These are phyloP conservation scores for Xylota segnis DNA, from an alignment of 2,888 invertebrate species.

Conservation along the genomic window DNA sequence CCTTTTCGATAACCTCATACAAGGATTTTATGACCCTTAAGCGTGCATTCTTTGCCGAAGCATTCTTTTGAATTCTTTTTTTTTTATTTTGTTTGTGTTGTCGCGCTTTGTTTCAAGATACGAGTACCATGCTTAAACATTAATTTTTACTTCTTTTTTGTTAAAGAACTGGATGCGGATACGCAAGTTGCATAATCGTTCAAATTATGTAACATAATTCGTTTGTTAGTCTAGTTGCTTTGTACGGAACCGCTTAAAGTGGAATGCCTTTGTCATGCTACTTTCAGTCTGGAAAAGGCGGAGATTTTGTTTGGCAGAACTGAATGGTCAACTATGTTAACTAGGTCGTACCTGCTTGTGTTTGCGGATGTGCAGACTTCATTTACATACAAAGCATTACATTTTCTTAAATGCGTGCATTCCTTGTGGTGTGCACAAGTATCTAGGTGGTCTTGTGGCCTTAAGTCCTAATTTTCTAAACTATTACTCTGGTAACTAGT, in stretches of 20 bases:
- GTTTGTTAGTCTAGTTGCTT: constrained; percentile 9
- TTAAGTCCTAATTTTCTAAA: too few relatives aligned
- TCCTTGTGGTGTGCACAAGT: not conserved
- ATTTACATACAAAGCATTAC: not conserved
- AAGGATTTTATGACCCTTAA: constrained; percentile 61
- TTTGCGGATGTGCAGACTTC: not conserved
- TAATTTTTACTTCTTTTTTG: not conserved
- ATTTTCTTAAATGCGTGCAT: not conserved
- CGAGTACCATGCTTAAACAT: constrained; percentile 6
- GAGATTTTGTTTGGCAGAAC: not conserved
- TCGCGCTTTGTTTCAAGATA: constrained; percentile 6
- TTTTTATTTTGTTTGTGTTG: not conserved
- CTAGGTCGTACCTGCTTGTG: not conserved
- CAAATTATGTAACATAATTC: constrained; percentile 17
- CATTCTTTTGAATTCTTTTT: constrained; percentile 30
- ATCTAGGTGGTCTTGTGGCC: too few relatives aligned
- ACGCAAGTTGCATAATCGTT: constrained; percentile 24
- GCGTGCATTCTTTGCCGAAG: constrained; percentile 55
- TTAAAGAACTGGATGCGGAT: not conserved
- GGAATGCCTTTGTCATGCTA: not conserved
- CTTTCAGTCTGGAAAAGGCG: not conserved
- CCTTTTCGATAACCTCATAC: constrained; percentile 57
- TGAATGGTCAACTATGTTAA: not conserved
- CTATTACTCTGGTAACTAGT: too few relatives aligned
- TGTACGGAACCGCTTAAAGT: constrained; percentile 14